A percentile compares a stretch with the other conserved stretches of the same genome.
Evolutionary conservation across 2,888 invertebrate species (phyloP).

Genomic region (Cepaea hortensis): DNA sequence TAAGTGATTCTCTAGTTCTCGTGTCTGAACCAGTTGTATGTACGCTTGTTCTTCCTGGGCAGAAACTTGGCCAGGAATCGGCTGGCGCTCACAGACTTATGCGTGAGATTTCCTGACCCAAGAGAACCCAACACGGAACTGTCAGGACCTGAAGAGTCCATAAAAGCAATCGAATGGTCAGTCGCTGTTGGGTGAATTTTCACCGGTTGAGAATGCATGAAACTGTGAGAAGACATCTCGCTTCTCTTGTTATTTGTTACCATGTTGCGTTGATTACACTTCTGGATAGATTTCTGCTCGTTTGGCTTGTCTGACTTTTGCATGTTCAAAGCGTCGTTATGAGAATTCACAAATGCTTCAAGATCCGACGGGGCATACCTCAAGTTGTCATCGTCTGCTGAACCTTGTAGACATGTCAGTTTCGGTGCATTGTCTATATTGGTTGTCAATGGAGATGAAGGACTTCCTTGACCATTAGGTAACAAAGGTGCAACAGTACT

Average conservation of each 20-base stretch:
- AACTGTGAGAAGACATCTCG: neutral
- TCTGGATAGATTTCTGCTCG: neutral
- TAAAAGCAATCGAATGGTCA: conserved; percentile 9
- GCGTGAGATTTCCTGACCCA: neutral
- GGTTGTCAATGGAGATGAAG: neutral
- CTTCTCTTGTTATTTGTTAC: neutral
- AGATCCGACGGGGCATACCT: conserved; percentile 21
- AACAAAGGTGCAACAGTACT: neutral
- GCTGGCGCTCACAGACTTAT: conserved; percentile 23
- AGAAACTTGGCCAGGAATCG: conserved; percentile 36
- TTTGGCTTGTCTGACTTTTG: neutral
- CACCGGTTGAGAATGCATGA: conserved; percentile 19
- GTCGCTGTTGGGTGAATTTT: conserved; percentile 31
- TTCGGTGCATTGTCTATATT: neutral
- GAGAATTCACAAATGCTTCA: conserved; percentile 40
- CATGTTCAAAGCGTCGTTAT: conserved; percentile 43
- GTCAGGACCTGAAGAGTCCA: conserved; percentile 5
- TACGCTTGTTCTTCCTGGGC: conserved; percentile 23
- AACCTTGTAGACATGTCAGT: neutral
- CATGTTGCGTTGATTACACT: neutral
- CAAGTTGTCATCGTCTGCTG: neutral
- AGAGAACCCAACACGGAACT: neutral
- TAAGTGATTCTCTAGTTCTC: neutral
- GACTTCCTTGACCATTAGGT: neutral
- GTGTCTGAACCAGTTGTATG: conserved; percentile 30